phyloP scores from a whole-genome alignment of 2,888 invertebrate species.

The Griposia aprilina region DNA sequence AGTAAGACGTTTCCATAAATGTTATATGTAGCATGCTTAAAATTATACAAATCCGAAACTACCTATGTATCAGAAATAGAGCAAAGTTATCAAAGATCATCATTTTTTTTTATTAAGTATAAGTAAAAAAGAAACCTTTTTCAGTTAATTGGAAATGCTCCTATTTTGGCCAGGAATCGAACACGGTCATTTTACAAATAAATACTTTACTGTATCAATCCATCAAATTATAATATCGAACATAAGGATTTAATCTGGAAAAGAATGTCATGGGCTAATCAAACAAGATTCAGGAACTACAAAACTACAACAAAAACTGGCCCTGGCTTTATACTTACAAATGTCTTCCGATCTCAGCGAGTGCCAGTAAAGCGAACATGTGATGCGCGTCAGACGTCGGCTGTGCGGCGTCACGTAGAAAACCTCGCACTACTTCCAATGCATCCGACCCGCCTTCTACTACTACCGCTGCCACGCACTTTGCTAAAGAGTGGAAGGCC shows the following conservation, averaged over 20 bases:
- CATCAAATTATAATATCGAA: background rate
- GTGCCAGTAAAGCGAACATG: conserved; percentile 97
- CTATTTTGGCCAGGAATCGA: too few relatives aligned
- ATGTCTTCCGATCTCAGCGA: conserved; percentile 99
- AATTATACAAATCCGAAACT: background rate
- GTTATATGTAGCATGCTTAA: background rate
- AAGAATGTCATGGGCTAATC: background rate
- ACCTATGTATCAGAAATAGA: background rate
- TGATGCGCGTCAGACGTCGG: conserved; percentile 94
- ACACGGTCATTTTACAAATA: background rate
- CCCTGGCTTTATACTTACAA: conserved; percentile 91
- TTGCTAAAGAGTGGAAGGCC: conserved; percentile 98
- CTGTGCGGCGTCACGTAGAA: conserved; percentile 93
- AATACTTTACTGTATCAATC: background rate
- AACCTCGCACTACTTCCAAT: conserved; percentile 84
- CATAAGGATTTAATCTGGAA: background rate
- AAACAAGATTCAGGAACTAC: background rate
- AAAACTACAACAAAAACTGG: background rate
- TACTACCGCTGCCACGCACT: conserved; percentile 98
- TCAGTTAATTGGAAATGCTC: too few relatives aligned
- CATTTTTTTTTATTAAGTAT: too few relatives aligned
- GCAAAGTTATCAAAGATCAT: background rate
- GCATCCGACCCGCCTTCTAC: conserved; percentile 93
- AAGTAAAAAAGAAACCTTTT: too few relatives aligned
- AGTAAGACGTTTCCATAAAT: background rate